phyloP scores from a whole-genome alignment of 2,797 vertebrate genomes.

The Cirrhinus molitorella region DNA sequence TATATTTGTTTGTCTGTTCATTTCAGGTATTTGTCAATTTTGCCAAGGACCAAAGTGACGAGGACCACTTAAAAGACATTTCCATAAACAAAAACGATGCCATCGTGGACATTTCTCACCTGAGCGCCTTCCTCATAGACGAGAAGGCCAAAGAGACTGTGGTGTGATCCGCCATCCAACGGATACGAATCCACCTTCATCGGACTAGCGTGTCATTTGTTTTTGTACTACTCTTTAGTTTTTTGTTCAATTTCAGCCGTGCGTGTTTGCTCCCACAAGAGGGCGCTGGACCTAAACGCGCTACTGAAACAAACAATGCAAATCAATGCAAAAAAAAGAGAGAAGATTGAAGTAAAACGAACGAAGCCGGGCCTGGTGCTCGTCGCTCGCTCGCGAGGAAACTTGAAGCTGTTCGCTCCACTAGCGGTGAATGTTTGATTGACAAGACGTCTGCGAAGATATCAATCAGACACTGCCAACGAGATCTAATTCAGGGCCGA shows the following conservation, averaged over 20 bases:
- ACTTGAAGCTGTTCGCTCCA: conserved; percentile 64
- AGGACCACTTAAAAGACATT: conserved; percentile 95
- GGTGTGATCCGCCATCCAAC: conserved; percentile 80
- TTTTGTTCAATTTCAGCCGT: conserved; percentile 67
- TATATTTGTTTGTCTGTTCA: not conserved
- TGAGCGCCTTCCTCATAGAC: conserved; percentile 88
- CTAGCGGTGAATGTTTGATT: conserved; percentile 62
- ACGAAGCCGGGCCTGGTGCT: conserved; percentile 57
- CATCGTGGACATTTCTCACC: conserved; percentile 87
- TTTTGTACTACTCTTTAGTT: conserved; percentile 47
- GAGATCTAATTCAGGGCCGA: conserved; percentile 52
- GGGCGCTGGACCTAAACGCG: conserved; percentile 70
- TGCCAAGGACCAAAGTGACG: conserved; percentile 99
- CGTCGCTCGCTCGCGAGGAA: conserved; percentile 54
- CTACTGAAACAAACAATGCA: conserved; percentile 93
- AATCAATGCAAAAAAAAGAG: conserved; percentile 84
- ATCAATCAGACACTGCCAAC: conserved; percentile 60
- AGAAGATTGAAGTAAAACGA: conserved; percentile 30
- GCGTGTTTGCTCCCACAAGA: conserved; percentile 56
- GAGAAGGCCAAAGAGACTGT: conserved; percentile 93
- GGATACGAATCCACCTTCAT: conserved; percentile 5
- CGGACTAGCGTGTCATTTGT: conserved; percentile 49
- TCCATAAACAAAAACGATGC: conserved; percentile 93
- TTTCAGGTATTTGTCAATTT: conserved; percentile 98
- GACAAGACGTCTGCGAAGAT: conserved; percentile 76